phyloP scores from a whole-genome alignment of 2,888 invertebrate species.

The Caenorhabditis sinica region DNA sequence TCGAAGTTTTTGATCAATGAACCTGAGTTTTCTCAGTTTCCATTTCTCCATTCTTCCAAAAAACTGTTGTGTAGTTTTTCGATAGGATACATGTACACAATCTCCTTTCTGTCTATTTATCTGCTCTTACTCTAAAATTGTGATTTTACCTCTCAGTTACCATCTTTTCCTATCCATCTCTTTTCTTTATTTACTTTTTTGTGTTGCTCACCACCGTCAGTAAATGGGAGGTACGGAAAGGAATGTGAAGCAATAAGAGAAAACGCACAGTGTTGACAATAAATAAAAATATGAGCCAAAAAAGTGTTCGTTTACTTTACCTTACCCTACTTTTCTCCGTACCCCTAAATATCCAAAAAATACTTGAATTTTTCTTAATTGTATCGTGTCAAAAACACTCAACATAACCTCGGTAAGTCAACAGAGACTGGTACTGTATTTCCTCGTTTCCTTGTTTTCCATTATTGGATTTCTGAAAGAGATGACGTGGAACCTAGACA shows the following conservation, averaged over 20 bases:
- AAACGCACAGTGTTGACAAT: constrained; percentile 23
- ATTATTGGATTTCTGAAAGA: not conserved
- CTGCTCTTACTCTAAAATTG: constrained; percentile 21
- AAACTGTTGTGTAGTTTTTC: not conserved
- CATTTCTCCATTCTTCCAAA: too few species aligned
- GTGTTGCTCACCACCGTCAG: constrained; percentile 12
- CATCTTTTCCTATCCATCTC: constrained; percentile 11
- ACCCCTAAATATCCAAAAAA: constrained; percentile 16
- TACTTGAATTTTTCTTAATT: not conserved
- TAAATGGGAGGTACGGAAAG: constrained; percentile 20
- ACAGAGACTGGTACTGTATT: constrained; percentile 15
- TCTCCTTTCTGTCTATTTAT: constrained; percentile 1
- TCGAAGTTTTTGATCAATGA: too few species aligned
- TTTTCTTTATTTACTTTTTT: constrained; percentile 21
- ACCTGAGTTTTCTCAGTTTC: not conserved
- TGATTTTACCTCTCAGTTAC: constrained; percentile 29
- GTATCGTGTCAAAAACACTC: constrained; percentile 7
- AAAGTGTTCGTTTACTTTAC: constrained; percentile 33
- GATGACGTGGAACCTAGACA: constrained; percentile 1
- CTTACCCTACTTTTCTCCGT: not conserved
- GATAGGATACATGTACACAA: constrained; percentile 1
- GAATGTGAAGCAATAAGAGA: not conserved
- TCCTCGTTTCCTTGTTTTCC: constrained; percentile 3
- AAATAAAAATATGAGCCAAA: constrained; percentile 33
- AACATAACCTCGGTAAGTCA: not conserved